These are phyloP conservation scores for Patagioenas fasciata DNA, from an alignment of 2,113 vertebrate genomes.

Conservation along the genomic window DNA sequence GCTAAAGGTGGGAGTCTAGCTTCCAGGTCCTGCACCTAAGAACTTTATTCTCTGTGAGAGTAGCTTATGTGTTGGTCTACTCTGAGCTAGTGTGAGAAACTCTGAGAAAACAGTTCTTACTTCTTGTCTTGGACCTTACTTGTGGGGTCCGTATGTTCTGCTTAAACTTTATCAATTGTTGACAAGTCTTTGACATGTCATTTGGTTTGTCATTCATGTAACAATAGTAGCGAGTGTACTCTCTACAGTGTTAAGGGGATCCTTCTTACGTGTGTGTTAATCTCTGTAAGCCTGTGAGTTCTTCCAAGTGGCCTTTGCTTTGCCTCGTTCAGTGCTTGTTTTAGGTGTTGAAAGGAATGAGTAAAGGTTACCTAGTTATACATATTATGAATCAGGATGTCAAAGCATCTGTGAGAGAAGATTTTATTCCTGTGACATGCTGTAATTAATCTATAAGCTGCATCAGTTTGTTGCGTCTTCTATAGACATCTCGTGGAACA, in stretches of 20 bases:
- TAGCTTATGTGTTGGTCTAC: neutral
- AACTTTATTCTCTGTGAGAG: neutral
- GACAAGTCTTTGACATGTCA: neutral
- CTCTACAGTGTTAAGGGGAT: neutral
- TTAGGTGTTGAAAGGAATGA: neutral
- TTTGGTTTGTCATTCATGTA: neutral
- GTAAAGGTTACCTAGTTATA: neutral
- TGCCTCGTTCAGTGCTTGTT: neutral
- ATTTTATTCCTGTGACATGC: neutral
- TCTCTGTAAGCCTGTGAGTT: neutral
- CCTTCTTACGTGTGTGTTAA: neutral
- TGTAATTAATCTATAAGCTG: neutral
- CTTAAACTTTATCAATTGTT: neutral
- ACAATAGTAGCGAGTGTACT: neutral
- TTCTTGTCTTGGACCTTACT: neutral
- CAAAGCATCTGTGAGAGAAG: neutral
- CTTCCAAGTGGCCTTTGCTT: neutral
- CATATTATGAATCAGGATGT: neutral
- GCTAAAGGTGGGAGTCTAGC: neutral
- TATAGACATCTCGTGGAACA: neutral
- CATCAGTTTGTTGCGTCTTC: neutral
- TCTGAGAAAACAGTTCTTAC: neutral
- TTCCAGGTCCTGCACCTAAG: neutral
- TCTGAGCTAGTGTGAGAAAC: neutral
- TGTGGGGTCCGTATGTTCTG: neutral